phyloP scores from a whole-genome alignment of 2,797 vertebrate genomes.

The Pipistrellus pipistrellus region DNA sequence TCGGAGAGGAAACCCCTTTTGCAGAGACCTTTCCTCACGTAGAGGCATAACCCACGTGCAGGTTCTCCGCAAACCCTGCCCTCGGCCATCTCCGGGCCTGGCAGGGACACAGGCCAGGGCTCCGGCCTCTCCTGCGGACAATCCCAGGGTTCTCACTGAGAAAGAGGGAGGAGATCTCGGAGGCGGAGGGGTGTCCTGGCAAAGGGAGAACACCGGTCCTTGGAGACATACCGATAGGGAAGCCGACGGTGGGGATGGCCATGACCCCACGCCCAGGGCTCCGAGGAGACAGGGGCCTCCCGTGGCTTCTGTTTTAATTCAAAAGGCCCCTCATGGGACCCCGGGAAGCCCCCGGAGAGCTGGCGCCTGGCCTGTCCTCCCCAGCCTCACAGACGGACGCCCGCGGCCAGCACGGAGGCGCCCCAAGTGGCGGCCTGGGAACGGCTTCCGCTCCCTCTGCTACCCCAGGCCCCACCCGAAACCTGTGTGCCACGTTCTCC shows the following conservation, averaged over 20 bases:
- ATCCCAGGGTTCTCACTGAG: too few relatives aligned
- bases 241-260: too few relatives aligned
- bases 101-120: too few relatives aligned
- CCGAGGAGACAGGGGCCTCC: background rate
- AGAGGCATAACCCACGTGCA: too few relatives aligned
- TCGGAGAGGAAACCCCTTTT: background rate
- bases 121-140: too few relatives aligned
- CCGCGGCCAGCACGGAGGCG: slow-evolving; percentile 45
- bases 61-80: too few relatives aligned
- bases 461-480: slow-evolving; percentile 73
- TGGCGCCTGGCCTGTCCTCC: background rate
- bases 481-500: slow-evolving; percentile 58
- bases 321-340: background rate
- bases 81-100: too few relatives aligned
- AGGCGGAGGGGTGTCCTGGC: too few relatives aligned
- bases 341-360: background rate
- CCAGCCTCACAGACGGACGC: background rate
- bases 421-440: slow-evolving; percentile 41
- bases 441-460: slow-evolving; percentile 3
- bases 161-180: too few relatives aligned
- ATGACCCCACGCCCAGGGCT: background rate
- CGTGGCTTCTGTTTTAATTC: slow-evolving; percentile 22
- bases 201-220: too few relatives aligned
- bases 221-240: too few relatives aligned
- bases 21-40: background rate